Conservation (phyloP, 2,797 vertebrate species). For the Labeo calbasu region DNA sequence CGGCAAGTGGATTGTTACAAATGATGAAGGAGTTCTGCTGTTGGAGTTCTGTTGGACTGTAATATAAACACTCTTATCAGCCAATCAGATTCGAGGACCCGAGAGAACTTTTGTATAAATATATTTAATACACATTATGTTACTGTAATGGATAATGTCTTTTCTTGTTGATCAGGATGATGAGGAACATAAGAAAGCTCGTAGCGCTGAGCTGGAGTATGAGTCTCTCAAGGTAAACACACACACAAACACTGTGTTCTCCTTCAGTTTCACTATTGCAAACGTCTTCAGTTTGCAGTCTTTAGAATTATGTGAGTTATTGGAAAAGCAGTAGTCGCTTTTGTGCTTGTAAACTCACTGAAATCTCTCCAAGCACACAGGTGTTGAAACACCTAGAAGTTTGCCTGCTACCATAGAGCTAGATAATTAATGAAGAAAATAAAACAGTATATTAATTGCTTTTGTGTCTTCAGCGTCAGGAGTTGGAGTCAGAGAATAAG, state of each 20-base stretch:
- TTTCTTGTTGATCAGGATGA: constrained; percentile 76
- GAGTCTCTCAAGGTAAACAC: constrained; percentile 94
- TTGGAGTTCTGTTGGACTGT: no score
- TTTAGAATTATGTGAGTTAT: background rate
- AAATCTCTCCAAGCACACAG: background rate
- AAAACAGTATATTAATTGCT: background rate
- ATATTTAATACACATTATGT: no score
- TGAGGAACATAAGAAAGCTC: constrained; percentile 88
- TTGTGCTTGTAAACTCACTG: background rate
- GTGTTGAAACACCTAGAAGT: background rate
- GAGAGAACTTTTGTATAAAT: no score
- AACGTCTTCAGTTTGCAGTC: background rate
- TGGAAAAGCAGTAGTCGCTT: background rate
- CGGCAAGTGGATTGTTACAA: no score
- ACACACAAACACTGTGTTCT: constrained; percentile 10
- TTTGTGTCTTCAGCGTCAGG: constrained; percentile 85
- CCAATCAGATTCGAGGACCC: no score
- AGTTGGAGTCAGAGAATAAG: constrained; percentile 98
- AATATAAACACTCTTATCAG: no score
- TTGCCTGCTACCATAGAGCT: background rate
- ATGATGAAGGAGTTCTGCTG: no score
- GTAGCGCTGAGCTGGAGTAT: constrained; percentile 95
- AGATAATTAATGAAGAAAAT: no score
- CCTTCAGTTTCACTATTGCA: background rate
- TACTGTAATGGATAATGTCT: constrained; percentile 31